Base-by-base conservation (phyloP, 2,888 invertebrate genomes). In the Agonopterix subpropinquella region DNA sequence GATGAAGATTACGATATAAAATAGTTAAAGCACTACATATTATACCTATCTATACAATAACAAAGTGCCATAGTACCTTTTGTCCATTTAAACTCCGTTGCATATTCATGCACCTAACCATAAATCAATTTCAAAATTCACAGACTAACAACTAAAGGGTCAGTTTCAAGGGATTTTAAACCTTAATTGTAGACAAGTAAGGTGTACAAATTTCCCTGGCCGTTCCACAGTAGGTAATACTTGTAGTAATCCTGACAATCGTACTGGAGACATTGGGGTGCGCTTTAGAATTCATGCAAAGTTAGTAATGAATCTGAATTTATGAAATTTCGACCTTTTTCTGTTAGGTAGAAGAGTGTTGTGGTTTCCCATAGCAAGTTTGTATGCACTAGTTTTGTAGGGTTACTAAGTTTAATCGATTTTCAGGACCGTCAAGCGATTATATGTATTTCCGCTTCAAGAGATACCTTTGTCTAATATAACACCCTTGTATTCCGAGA, bases 241-340 rank as follows among this genome's bases (percentile, higher is more conserved):
- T 45, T 39, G 39, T 45, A 45, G 39, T 45, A 45, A 45, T 45
- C 15, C 45, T 13, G 1, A 44, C 44, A 44, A 36, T 45, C 45
- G 45, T 45, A 11, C 41, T 28, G 15, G 11, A 35, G 35, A 41
- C 44, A 39, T 35, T 11, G 35, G 10, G 37, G n/a, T 44, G 10
- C 11, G 44, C 48, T 48, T 44, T 44, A 8, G 36, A 37, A 11
- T 44, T n/a, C 5, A 11, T 10, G 18, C 48, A 44, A 44, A 37
- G 11, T 43, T 43, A n/a, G 11, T 11, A 15, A 39, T 42, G 11
- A 8, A 13, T n/a, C n/a, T 8, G 37, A 18, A n/a, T 7, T 18
- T 18, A 36, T 15, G 47, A 11, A 47, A 39, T 37, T 37, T 43
- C 43, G 11, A 43, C 47, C 39, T 44, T 43, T 44, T 11, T 5